Evolutionary conservation across 1,140 invertebrate species (phyloP).

Genomic region (Doryteuthis pealeii): DNA sequence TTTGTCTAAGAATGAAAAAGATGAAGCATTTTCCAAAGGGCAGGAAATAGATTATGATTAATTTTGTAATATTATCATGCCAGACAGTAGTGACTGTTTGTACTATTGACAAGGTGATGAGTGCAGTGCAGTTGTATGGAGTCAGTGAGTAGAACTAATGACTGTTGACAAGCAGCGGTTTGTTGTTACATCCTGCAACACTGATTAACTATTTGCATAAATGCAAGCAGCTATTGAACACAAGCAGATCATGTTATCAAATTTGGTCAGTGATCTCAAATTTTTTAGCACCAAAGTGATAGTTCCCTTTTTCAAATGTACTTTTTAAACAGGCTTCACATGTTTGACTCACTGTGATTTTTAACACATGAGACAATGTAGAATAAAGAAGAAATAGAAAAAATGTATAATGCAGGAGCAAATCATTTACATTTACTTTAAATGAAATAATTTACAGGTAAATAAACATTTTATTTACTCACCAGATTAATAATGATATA

Average conservation of each 20-base stretch:
- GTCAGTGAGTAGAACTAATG: neutral
- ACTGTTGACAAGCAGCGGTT: neutral
- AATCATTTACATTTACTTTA: too few species aligned
- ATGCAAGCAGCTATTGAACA: neutral
- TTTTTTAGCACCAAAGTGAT: neutral
- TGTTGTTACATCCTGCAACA: neutral
- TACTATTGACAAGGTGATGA: neutral
- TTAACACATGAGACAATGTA: too few species aligned
- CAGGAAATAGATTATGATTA: constrained; percentile 4
- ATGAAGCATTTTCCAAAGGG: neutral
- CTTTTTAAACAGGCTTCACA: too few species aligned
- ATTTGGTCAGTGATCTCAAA: neutral
- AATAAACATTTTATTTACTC: too few species aligned
- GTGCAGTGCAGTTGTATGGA: neutral
- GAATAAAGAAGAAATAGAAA: too few species aligned
- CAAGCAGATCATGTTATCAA: neutral
- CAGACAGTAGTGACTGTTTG: neutral
- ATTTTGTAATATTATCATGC: neutral
- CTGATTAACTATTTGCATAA: constrained; percentile 1
- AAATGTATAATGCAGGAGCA: too few species aligned
- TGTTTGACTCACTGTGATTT: too few species aligned
- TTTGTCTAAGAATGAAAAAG: neutral
- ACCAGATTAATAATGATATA: too few species aligned
- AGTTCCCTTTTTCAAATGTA: too few species aligned
- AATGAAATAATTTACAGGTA: too few species aligned